Base-by-base conservation (phyloP, 1,140 invertebrate genomes). In the Ostrea edulis region DNA sequence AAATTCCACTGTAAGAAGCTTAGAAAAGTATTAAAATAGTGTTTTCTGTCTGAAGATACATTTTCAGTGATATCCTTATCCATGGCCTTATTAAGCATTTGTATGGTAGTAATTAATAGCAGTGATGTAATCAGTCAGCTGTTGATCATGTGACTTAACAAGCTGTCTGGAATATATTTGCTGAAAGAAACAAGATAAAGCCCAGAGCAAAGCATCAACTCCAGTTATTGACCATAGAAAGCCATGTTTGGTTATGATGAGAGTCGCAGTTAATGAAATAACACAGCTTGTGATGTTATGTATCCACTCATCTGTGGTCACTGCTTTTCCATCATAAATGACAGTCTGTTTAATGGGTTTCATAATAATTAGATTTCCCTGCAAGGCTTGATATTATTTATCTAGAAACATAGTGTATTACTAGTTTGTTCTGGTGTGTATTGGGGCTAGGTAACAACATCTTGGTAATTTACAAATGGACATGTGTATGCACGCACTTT, bases 221-320 rank as follows among this genome's bases (percentile, higher is more conserved):
- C 84, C 14, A 11, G 52, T 53, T 55, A 83, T 55, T 54, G 82
- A 55, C 54, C 44, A 52, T 83, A 53, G n/a, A 54, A 8, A 53
- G 22, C 11, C 17, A 85, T 62, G 54, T 85, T 22, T 62, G 84
- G 17, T 71, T 14, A 54, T 85, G 84, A 58, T 44, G 12, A 58
- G 82, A 14, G 14, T 54, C 0, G n/a, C 52, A n/a, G 52, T 68
- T 87, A 86, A 85, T 51, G 35, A 77, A 77, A 25, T 35, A 77
- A 3, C 22, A 35, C 68, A 77, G 68, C 68, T 77, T 77, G 68
- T 77, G 25, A 29, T 14, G 68, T 14, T 25, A 12, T 77, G 68
- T 77, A 77, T n/a, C 14, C 5, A 25, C 29, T 35, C 12, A 14
- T 29, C 12, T 14, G 9, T 77, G 68, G 68, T 77, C 68, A 77